Evolutionary conservation across 2,113 vertebrate species (phyloP).

Genomic region (Ceyx margarethae): DNA sequence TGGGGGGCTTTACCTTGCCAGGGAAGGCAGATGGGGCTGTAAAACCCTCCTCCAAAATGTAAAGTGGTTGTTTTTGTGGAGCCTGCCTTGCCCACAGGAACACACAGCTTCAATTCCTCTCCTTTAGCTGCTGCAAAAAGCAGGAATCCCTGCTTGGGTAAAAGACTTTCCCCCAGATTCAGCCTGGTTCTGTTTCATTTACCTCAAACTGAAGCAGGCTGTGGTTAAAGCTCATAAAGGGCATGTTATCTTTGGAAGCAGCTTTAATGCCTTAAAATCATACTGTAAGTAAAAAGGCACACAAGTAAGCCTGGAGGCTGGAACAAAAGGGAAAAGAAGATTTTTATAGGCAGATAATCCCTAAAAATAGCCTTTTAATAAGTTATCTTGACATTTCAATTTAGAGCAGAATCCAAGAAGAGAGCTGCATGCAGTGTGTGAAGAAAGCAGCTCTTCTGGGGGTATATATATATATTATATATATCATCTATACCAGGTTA

Average conservation of each 20-base stretch:
- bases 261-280: background rate
- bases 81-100: background rate
- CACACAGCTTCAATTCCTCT: background rate
- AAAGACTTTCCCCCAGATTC: background rate
- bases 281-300: background rate
- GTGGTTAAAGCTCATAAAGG: background rate
- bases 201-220: background rate
- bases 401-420: background rate
- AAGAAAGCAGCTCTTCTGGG: background rate
- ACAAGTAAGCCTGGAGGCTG: background rate
- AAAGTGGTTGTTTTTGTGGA: background rate
- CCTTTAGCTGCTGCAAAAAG: background rate
- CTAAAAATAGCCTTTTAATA: background rate
- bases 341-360: background rate
- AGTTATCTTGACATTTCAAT: background rate
- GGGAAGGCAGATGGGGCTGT: background rate
- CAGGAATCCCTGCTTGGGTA: background rate
- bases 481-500: background rate
- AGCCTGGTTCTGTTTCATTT: background rate
- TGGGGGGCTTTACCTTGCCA: background rate
- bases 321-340: background rate
- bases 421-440: background rate
- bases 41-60: background rate
- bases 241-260: background rate
- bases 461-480: too few relatives aligned